Conservation (phyloP, 30 jellyfish, hydroid and myxozoan species). For the Rhopilema esculentum region DNA sequence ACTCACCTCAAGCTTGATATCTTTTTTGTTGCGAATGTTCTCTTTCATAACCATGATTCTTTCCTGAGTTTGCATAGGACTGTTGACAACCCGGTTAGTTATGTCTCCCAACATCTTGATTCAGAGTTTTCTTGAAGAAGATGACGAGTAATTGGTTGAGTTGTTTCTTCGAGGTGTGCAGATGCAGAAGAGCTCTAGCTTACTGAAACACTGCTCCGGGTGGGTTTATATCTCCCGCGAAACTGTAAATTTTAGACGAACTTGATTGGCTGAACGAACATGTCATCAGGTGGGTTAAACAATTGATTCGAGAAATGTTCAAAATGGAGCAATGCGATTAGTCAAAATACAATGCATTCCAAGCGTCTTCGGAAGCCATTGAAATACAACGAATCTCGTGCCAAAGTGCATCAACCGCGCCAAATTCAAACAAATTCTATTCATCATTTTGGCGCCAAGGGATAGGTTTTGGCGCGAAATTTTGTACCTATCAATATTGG, state of each 20-base stretch:
- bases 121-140: not conserved
- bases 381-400: not conserved
- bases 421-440: not conserved
- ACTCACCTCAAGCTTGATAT: conserved; percentile 62
- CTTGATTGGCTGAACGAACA: not conserved
- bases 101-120: conserved; percentile 66
- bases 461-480: not conserved
- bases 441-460: not conserved
- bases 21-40: conserved; percentile 57
- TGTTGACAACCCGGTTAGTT: conserved; percentile 46
- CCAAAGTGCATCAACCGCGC: not conserved
- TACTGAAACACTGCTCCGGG: not conserved
- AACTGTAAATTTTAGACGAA: conserved; percentile 1
- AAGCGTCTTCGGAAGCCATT: not conserved
- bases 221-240: conserved; percentile 15
- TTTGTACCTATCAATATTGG: no score
- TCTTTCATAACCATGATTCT: conserved; percentile 57
- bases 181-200: not conserved
- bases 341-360: not conserved
- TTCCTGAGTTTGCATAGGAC: conserved; percentile 67
- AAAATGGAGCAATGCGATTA: not conserved
- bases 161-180: not conserved
- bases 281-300: not conserved
- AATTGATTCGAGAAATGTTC: not conserved
- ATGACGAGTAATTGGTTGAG: not conserved